Conservation (phyloP, 2,888 invertebrate species). For the Latrodectus elegans region DNA sequence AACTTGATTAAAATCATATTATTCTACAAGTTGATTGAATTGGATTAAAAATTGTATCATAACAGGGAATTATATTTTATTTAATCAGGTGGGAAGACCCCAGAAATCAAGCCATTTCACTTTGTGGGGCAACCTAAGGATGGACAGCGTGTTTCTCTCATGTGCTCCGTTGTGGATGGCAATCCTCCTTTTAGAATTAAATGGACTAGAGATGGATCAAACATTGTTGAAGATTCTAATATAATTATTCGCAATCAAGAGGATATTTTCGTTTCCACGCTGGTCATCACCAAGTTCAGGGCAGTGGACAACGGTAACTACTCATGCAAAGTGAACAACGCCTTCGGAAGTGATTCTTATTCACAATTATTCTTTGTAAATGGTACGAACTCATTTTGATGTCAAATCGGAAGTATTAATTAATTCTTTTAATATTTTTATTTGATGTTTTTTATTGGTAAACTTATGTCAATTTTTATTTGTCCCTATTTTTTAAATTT, state of each 20-base stretch:
- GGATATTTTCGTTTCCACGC: not conserved
- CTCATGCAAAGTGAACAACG: slow-evolving; percentile 46
- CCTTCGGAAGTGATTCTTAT: slow-evolving; percentile 28
- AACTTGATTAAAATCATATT: too few species aligned
- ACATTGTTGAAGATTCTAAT: not conserved
- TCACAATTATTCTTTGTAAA: slow-evolving; percentile 21
- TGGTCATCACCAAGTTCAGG: slow-evolving; percentile 24
- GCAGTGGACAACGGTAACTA: slow-evolving; percentile 47
- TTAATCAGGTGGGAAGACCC: not conserved
- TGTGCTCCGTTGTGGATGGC: slow-evolving; percentile 30
- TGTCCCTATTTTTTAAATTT: too few species aligned
- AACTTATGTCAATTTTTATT: too few species aligned
- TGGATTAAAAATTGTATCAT: too few species aligned
- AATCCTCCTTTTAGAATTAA: slow-evolving; percentile 27
- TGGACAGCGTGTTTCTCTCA: slow-evolving; percentile 9
- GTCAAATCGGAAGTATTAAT: too few species aligned
- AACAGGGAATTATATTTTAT: too few species aligned
- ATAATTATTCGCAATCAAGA: not conserved
- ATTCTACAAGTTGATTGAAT: too few species aligned
- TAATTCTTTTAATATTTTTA: too few species aligned
- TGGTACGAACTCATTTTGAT: slow-evolving; percentile 8
- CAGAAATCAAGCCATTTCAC: slow-evolving; percentile 34
- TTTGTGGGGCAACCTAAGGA: slow-evolving; percentile 17
- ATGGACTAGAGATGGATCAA: slow-evolving; percentile 35
- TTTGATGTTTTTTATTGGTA: too few species aligned